A percentile compares a stretch with the other conserved stretches of the same genome.
These are phyloP conservation scores for Leptarthrus brevirostris DNA, from an alignment of 2,888 invertebrate genomes.

Conservation along the genomic window DNA sequence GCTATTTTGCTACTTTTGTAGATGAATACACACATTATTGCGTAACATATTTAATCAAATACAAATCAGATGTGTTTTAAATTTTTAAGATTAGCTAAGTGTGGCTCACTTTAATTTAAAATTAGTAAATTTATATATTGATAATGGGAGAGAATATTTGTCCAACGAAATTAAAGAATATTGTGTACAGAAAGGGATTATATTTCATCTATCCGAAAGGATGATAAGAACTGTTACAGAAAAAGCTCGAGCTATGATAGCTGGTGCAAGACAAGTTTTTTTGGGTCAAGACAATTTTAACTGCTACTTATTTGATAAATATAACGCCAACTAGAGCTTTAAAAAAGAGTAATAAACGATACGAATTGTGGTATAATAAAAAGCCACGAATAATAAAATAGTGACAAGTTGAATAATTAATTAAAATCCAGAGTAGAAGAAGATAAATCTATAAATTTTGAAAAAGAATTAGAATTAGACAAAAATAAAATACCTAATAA, in stretches of 20 bases:
- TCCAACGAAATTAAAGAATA: conserved; percentile 59
- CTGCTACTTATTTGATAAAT: conserved; percentile 62
- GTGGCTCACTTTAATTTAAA: conserved; percentile 58
- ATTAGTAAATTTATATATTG: conserved; percentile 59
- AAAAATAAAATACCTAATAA: too few relatives aligned
- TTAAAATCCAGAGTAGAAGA: background rate
- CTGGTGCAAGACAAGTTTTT: conserved; percentile 56
- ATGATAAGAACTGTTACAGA: conserved; percentile 63
- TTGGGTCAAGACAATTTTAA: conserved; percentile 63
- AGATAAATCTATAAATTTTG: background rate
- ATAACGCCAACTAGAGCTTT: conserved; percentile 59
- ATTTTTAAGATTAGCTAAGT: conserved; percentile 59
- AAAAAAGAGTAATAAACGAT: conserved; percentile 59
- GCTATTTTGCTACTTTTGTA: conserved; percentile 59
- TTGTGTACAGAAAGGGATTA: conserved; percentile 60
- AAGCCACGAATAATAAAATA: conserved; percentile 57
- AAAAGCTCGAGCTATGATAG: conserved; percentile 61
- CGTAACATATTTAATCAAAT: too few relatives aligned
- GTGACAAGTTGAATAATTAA: background rate
- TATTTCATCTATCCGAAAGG: conserved; percentile 61
- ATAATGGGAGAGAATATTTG: conserved; percentile 61
- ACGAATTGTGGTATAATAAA: conserved; percentile 61
- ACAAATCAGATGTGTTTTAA: conserved; percentile 60
- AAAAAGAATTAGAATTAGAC: background rate
- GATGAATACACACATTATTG: too few relatives aligned